These are phyloP conservation scores for Lathronympha strigana DNA, from an alignment of 2,888 invertebrate species.

Conservation along the genomic window DNA sequence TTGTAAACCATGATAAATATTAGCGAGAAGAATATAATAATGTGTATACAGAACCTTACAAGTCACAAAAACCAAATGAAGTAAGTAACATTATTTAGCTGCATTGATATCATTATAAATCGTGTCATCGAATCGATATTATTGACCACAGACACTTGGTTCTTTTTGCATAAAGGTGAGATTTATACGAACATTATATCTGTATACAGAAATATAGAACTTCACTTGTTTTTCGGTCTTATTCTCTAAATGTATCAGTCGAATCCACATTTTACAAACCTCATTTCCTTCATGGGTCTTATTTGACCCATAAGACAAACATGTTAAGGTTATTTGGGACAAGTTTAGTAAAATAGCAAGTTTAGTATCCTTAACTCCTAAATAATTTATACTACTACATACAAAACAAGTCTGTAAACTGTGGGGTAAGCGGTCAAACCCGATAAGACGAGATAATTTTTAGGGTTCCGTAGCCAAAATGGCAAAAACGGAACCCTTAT, in stretches of 20 bases:
- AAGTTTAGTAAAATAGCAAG: not conserved
- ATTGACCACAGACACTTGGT: too few species aligned
- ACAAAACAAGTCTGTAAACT: not conserved
- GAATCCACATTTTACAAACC: not conserved
- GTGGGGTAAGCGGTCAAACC: too few species aligned
- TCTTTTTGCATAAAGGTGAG: too few species aligned
- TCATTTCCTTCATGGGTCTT: not conserved
- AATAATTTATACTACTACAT: not conserved
- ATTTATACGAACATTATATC: too few species aligned
- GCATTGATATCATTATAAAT: not conserved
- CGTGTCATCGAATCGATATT: too few species aligned
- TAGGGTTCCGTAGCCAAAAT: too few species aligned
- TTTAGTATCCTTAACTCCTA: not conserved
- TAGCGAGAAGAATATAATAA: conserved; percentile 50
- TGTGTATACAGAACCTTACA: conserved; percentile 47
- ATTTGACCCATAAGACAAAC: not conserved
- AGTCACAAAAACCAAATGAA: conserved; percentile 12
- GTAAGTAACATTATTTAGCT: not conserved
- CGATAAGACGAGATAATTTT: too few species aligned
- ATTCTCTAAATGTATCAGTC: not conserved
- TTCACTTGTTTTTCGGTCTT: too few species aligned
- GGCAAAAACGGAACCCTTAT: too few species aligned
- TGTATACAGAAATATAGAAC: too few species aligned
- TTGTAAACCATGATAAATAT: conserved; percentile 33
- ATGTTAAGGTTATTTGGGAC: not conserved